A percentile compares a stretch with the other conserved stretches of the same genome.
Evolutionary conservation across 2,888 invertebrate genomes (phyloP).

Genomic region (Melipona beecheii): DNA sequence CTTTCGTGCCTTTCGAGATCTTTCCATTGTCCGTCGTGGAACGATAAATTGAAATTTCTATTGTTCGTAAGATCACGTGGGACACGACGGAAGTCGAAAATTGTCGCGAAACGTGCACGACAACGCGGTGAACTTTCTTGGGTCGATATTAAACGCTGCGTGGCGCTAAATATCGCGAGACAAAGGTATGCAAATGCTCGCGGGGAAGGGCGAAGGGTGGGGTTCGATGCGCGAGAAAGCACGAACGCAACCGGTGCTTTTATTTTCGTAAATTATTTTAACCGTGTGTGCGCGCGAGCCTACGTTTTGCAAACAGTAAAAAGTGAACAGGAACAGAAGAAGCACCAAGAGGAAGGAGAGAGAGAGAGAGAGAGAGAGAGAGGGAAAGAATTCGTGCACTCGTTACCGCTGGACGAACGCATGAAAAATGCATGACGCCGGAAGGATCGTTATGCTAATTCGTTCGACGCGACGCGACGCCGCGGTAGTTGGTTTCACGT

Average conservation of each 20-base stretch:
- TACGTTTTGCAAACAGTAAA: constrained; percentile 35
- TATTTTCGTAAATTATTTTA: constrained; percentile 50
- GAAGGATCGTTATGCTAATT: constrained; percentile 71
- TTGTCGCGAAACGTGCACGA: too few relatives aligned
- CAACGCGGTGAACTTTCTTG: constrained; percentile 4
- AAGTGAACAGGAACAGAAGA: neutral
- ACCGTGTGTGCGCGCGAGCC: constrained; percentile 5
- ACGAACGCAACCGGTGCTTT: constrained; percentile 40
- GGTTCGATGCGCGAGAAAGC: constrained; percentile 17
- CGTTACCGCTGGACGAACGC: constrained; percentile 55
- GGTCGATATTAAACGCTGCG: constrained; percentile 42
- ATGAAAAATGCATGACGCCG: constrained; percentile 71
- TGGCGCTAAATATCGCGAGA: constrained; percentile 39
- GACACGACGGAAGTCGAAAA: too few relatives aligned
- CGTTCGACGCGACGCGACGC: constrained; percentile 30
- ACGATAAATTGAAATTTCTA: too few relatives aligned
- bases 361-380: neutral
- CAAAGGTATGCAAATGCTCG: constrained; percentile 54
- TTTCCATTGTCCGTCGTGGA: too few relatives aligned
- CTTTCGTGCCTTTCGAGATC: too few relatives aligned
- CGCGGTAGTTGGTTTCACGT: constrained; percentile 45
- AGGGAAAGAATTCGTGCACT: constrained; percentile 37
- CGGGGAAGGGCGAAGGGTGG: neutral
- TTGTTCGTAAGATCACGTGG: too few relatives aligned
- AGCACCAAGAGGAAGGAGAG: neutral